These are phyloP conservation scores for Montipora cactus DNA, from an alignment of 64 coral and sea anemone species.

Conservation along the genomic window DNA sequence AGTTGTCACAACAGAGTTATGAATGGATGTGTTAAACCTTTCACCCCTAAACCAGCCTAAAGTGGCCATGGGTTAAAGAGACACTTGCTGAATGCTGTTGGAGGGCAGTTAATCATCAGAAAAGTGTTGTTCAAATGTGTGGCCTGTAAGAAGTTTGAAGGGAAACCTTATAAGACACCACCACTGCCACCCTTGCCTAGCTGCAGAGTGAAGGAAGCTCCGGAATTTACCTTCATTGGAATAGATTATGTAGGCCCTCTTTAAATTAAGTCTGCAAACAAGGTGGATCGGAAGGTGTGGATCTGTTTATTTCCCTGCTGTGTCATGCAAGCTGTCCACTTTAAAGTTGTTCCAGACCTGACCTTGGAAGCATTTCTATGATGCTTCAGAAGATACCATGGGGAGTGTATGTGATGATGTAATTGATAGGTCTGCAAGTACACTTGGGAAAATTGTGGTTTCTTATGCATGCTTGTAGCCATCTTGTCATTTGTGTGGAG, in stretches of 20 bases:
- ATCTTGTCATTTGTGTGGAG: too few species aligned
- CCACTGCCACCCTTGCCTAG: constrained; percentile 30
- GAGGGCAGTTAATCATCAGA: constrained; percentile 17
- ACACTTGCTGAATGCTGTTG: constrained; percentile 48
- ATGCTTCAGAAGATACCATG: constrained; percentile 48
- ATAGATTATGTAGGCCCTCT: constrained; percentile 64
- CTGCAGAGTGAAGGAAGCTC: constrained; percentile 41
- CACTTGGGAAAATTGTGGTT: too few species aligned
- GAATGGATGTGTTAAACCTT: constrained; percentile 21
- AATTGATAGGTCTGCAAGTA: too few species aligned
- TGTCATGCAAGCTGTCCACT: constrained; percentile 22
- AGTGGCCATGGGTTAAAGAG: neutral
- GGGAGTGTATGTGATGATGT: neutral
- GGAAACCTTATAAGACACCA: constrained; percentile 41
- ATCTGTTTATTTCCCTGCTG: constrained; percentile 65
- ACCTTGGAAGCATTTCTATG: constrained; percentile 39
- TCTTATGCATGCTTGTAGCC: too few species aligned
- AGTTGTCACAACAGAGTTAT: constrained; percentile 50
- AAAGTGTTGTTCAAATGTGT: constrained; percentile 43
- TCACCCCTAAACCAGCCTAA: too few species aligned
- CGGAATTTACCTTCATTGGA: constrained; percentile 38
- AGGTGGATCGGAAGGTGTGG: constrained; percentile 34
- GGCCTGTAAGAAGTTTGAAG: constrained; percentile 54
- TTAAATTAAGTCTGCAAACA: neutral
- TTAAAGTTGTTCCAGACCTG: constrained; percentile 45